Evolutionary conservation across 2,888 invertebrate genomes (phyloP).

Genomic region (Steinernema scapterisci): DNA sequence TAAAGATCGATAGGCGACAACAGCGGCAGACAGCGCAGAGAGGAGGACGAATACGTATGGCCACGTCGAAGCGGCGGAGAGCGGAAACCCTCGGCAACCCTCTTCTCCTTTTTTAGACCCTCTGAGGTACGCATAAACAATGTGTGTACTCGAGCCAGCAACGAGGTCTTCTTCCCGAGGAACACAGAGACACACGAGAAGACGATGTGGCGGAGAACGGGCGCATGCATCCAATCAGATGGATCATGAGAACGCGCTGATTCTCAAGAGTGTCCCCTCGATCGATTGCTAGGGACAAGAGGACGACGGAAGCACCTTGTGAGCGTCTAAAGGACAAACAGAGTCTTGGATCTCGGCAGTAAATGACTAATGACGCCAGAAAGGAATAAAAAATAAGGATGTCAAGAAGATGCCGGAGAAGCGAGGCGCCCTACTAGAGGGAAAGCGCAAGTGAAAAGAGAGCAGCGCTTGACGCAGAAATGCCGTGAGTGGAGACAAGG

Average conservation of each 20-base stretch:
- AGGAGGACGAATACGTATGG: constrained; percentile 6
- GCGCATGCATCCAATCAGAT: too few species aligned
- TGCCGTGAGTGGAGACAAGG: background rate
- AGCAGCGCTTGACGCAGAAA: background rate
- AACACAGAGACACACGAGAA: too few species aligned
- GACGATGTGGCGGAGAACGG: background rate
- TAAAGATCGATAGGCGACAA: constrained; percentile 32
- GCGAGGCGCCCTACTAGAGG: background rate
- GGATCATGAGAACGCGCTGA: background rate
- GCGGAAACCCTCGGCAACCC: background rate
- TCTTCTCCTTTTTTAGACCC: constrained; percentile 13
- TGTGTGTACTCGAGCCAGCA: background rate
- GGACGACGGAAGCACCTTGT: constrained; percentile 12
- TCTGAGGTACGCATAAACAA: background rate
- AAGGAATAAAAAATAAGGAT: background rate
- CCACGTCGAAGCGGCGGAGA: background rate
- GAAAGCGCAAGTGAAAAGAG: background rate
- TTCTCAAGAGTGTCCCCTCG: background rate
- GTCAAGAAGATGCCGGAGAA: background rate
- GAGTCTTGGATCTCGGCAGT: background rate
- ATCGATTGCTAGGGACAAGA: background rate
- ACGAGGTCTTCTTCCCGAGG: background rate
- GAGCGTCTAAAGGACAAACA: background rate
- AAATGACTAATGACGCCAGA: background rate
- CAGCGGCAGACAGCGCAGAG: background rate